Conservation (phyloP, 2,113 vertebrate genomes). For the Acanthisitta chloris region DNA sequence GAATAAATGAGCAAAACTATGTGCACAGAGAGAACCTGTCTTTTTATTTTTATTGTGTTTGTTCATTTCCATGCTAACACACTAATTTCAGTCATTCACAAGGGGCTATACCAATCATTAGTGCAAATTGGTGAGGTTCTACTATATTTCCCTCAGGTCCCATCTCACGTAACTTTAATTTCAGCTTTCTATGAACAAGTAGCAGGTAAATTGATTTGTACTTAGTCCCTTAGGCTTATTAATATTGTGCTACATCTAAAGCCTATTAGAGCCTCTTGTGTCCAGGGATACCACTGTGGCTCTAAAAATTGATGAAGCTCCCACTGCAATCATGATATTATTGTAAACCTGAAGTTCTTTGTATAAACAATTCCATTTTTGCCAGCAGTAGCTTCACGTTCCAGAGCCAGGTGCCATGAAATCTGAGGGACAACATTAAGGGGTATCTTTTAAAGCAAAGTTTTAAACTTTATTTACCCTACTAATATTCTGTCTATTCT, state of each 20-base stretch:
- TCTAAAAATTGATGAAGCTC: slow-evolving; percentile 52
- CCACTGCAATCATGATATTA: neutral
- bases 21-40: neutral
- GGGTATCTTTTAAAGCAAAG: neutral
- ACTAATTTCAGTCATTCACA: slow-evolving; percentile 55
- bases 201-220: slow-evolving; percentile 64
- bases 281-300: slow-evolving; percentile 35
- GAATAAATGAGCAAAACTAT: slow-evolving; percentile 43
- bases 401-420: neutral
- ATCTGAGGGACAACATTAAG: neutral
- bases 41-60: slow-evolving; percentile 61
- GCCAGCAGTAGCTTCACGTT: neutral
- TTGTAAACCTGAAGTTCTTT: slow-evolving; percentile 10
- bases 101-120: slow-evolving; percentile 59
- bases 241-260: slow-evolving; percentile 58
- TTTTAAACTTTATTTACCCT: neutral
- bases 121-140: slow-evolving; percentile 66
- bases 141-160: slow-evolving; percentile 63
- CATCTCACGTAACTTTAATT: slow-evolving; percentile 64
- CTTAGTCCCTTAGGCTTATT: slow-evolving; percentile 57
- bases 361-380: neutral
- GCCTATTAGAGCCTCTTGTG: slow-evolving; percentile 50
- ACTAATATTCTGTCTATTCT: neutral
- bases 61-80: slow-evolving; percentile 55
- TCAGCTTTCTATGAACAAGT: slow-evolving; percentile 55